Evolutionary conservation across 2,113 vertebrate genomes (phyloP).

Genomic region (Laticauda colubrina): DNA sequence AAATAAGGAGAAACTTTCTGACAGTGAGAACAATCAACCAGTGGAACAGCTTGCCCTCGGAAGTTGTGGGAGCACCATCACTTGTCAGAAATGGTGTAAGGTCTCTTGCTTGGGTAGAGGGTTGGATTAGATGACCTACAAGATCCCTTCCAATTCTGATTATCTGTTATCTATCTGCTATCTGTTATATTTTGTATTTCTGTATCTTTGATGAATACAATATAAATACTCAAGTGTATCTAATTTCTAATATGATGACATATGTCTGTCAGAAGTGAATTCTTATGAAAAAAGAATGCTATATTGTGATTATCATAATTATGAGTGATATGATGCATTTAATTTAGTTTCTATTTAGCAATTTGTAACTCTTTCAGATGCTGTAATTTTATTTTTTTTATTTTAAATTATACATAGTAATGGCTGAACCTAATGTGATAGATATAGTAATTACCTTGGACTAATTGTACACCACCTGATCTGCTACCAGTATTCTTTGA

Average conservation of each 20-base stretch:
- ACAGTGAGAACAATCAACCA: too few species aligned
- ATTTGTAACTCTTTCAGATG: not conserved
- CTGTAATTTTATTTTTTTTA: not conserved
- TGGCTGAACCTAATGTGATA: not conserved
- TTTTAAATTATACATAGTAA: not conserved
- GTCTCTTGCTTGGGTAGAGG: too few species aligned
- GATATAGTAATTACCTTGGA: not conserved
- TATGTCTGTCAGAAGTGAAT: constrained; percentile 67
- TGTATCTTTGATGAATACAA: constrained; percentile 49
- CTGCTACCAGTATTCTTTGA: not conserved
- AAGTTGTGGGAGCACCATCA: too few species aligned
- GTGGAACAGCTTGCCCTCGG: too few species aligned
- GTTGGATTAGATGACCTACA: too few species aligned
- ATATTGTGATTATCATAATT: constrained; percentile 51
- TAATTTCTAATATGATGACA: constrained; percentile 63
- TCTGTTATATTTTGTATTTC: not conserved
- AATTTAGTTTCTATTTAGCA: constrained; percentile 38
- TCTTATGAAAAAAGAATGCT: constrained; percentile 65
- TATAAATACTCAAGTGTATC: constrained; percentile 65
- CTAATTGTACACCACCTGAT: not conserved
- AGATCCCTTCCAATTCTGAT: too few species aligned
- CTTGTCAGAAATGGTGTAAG: too few species aligned
- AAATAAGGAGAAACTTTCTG: too few species aligned
- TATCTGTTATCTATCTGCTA: too few species aligned
- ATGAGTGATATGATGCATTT: constrained; percentile 50